Percentiles rank a stretch among this genome's conserved stretches.
phyloP scores from a whole-genome alignment of 1,140 invertebrate species.

The Carcinoscorpius rotundicauda region DNA sequence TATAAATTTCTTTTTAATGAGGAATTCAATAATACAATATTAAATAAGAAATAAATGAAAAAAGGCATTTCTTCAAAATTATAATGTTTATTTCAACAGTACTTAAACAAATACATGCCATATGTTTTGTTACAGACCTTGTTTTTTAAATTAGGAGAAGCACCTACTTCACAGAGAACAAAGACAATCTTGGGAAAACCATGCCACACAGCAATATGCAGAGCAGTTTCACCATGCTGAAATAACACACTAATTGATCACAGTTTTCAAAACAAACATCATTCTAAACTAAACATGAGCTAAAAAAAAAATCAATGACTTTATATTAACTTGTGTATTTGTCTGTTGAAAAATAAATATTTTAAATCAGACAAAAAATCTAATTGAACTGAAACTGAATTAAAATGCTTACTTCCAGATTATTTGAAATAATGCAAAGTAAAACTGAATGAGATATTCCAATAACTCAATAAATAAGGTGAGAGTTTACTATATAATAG shows the following conservation, averaged over 20 bases:
- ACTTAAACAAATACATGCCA: neutral
- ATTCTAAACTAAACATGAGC: too few relatives aligned
- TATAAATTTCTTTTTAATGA: neutral
- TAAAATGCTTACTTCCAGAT: too few relatives aligned
- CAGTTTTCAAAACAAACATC: neutral
- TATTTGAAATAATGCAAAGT: too few relatives aligned
- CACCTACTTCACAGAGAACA: slow-evolving; percentile 37
- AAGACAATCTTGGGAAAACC: slow-evolving; percentile 40
- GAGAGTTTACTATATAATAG: too few relatives aligned
- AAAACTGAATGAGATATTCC: too few relatives aligned
- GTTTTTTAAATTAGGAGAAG: slow-evolving; percentile 35
- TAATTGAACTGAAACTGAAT: too few relatives aligned
- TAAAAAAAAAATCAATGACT: neutral
- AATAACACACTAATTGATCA: slow-evolving; percentile 11
- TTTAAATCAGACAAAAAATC: too few relatives aligned
- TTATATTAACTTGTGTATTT: neutral
- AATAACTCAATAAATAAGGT: too few relatives aligned
- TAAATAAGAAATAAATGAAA: slow-evolving; percentile 1
- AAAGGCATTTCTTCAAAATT: neutral
- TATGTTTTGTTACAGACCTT: slow-evolving; percentile 24
- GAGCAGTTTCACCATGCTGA: slow-evolving; percentile 42
- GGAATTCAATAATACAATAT: neutral
- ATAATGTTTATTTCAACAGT: neutral
- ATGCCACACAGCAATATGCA: slow-evolving; percentile 45
- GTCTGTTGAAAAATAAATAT: neutral